Percentiles rank a stretch among this genome's conserved stretches.
Evolutionary conservation across 2,797 vertebrate species (phyloP).

Genomic region (Morus bassanus): DNA sequence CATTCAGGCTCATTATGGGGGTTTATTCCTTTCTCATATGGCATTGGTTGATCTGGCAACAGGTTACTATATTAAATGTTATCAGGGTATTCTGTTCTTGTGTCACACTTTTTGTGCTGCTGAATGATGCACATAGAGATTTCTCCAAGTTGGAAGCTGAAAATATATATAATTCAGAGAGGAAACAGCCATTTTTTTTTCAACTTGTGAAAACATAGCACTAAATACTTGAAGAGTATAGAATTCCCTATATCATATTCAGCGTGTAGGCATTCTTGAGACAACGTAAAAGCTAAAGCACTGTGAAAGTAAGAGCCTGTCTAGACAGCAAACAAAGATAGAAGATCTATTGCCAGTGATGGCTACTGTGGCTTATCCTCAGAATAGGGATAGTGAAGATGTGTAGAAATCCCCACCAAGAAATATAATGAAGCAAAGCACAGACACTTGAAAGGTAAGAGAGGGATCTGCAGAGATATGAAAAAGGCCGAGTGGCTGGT

Average conservation of each 20-base stretch:
- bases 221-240: neutral
- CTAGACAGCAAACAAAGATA: neutral
- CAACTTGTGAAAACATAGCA: neutral
- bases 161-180: neutral
- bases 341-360: neutral
- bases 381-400: neutral
- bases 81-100: neutral
- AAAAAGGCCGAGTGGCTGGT: neutral
- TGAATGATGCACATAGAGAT: neutral
- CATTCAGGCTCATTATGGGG: neutral
- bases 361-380: neutral
- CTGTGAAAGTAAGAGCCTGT: neutral
- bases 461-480: neutral
- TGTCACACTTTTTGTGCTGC: neutral
- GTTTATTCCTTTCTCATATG: neutral
- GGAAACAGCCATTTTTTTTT: neutral
- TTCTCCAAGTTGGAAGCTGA: neutral
- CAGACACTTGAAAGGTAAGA: neutral
- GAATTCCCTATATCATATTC: neutral
- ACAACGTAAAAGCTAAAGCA: neutral
- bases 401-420: neutral
- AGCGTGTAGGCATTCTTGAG: neutral
- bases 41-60: neutral
- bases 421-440: neutral
- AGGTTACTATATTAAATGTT: neutral